Evolutionary conservation across 1,140 invertebrate genomes (phyloP), one percentile per base, ranked within the genome.

Genomic region (Nebria ingens): DNA sequence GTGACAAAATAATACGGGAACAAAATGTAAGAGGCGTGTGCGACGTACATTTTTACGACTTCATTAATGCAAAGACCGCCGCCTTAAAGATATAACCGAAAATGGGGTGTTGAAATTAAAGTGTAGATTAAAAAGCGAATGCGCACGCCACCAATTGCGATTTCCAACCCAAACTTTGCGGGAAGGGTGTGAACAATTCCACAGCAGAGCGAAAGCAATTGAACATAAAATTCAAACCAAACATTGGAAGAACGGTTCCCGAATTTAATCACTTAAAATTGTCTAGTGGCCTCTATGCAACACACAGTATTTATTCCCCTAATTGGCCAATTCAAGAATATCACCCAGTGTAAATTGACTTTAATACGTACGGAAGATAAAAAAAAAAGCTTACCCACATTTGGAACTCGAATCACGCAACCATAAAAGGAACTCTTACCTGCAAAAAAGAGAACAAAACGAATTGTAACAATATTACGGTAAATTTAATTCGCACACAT

Each of bases 71-170:
- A 58, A 55, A 56, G 25, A 29, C 4, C n/a, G 58, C 53, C 38
- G 55, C 60, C 57, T 59, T 64, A 61, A 55, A 60, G 59, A 62
- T 59, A 65, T 59, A 63, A 61, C 63, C 62, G 59, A 60, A 64
- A 65, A 67, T 62, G 62, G 62, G 63, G 64, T 64, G 65, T 63
- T 64, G 63, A 65, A 67, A 67, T 65, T 67, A 64, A 64, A 63
- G 61, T 57, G 56, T 54, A 64, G 63, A 67, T 67, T 67, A 67
- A 67, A 67, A 64, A 65, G 62, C 59, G 55, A 21, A 51, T 34
- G 15, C 29, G 40, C 40, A 45, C 6, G 4, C 13, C 13, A 29
- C 25, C 4, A 29, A 45, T 34, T 34, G n/a, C 25, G 6, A 12
- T 45, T 45, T 45, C 40, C 40, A 4, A 11, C 40, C 40, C 9